Evolutionary conservation across 1,140 invertebrate species (phyloP).

Genomic region (Pissodes strobi): DNA sequence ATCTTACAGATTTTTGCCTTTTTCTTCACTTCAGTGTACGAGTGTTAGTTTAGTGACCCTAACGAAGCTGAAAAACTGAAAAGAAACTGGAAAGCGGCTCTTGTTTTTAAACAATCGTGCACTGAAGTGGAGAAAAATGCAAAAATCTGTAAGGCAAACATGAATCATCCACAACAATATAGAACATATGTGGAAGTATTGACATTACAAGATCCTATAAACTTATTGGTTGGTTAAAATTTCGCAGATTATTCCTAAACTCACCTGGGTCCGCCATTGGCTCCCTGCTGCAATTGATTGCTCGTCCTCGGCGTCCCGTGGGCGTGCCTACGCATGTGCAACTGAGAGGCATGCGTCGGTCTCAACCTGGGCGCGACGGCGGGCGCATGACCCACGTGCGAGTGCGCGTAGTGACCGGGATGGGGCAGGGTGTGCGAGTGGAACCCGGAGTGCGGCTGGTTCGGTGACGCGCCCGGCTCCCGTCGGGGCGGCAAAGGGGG

Average conservation of each 20-base stretch:
- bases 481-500: conserved; percentile 67
- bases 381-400: conserved; percentile 53
- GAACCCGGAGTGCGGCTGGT: conserved; percentile 51
- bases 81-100: too few relatives aligned
- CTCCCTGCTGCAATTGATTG: conserved; percentile 8
- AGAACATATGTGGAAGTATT: too few relatives aligned
- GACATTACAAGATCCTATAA: too few relatives aligned
- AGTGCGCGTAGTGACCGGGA: conserved; percentile 37
- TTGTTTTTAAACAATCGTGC: too few relatives aligned
- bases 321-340: conserved; percentile 51
- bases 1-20: too few relatives aligned
- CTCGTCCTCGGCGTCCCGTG: conserved; percentile 34
- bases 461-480: conserved; percentile 57
- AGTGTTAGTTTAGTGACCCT: too few relatives aligned
- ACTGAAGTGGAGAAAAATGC: too few relatives aligned
- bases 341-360: conserved; percentile 55
- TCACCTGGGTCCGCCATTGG: conserved; percentile 47
- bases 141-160: too few relatives aligned
- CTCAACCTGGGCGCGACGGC: conserved; percentile 55
- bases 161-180: too few relatives aligned
- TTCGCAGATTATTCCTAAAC: conserved; percentile 21
- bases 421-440: conserved; percentile 49
- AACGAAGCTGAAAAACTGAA: too few relatives aligned
- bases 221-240: too few relatives aligned
- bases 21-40: too few relatives aligned